A percentile compares a stretch with the other conserved stretches of the same genome.
phyloP scores from a whole-genome alignment of 2,797 vertebrate species.

The Hemibagrus guttatus region DNA sequence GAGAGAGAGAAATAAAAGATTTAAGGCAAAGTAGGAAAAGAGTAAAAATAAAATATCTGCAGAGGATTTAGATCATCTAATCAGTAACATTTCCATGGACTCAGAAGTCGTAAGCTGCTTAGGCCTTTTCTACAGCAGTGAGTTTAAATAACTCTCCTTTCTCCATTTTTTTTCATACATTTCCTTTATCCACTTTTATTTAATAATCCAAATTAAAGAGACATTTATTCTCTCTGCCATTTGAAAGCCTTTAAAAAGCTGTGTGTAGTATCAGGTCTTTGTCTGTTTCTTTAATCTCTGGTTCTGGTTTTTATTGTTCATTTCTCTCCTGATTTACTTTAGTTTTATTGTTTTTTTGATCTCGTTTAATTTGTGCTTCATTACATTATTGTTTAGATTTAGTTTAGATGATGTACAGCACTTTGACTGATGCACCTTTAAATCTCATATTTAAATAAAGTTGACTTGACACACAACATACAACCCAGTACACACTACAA shows the following conservation, averaged over 20 bases:
- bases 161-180: background rate
- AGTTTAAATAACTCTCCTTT: background rate
- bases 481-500: background rate
- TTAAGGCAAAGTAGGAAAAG: background rate
- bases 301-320: too few relatives aligned
- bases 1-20: background rate
- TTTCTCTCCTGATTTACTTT: background rate
- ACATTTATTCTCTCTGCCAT: background rate
- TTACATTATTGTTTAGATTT: too few relatives aligned
- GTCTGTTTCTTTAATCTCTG: too few relatives aligned
- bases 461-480: background rate
- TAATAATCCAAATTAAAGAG: too few relatives aligned
- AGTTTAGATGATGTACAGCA: too few relatives aligned
- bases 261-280: background rate
- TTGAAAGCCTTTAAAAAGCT: too few relatives aligned
- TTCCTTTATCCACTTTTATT: background rate
- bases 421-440: background rate
- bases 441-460: too few relatives aligned
- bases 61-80: background rate
- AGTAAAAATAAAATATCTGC: background rate
- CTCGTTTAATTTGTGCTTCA: background rate
- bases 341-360: background rate
- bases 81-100: background rate
- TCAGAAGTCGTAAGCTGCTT: background rate
- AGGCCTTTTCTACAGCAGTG: too few relatives aligned